Base-by-base conservation (phyloP, 2,888 invertebrate species). In the Brenthis daphne region DNA sequence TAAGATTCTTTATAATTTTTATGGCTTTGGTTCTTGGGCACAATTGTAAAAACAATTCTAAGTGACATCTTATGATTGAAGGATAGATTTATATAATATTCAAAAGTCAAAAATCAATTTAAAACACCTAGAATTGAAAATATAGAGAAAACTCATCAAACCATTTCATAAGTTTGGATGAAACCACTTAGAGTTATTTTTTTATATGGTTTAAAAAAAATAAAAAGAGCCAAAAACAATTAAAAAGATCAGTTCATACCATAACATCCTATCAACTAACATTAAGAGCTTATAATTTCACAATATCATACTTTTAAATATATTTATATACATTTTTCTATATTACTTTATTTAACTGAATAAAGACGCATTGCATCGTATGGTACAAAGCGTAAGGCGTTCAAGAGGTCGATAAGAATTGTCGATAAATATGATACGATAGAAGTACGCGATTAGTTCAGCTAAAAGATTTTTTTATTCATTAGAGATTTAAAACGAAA, bases 311-410 rank as follows among this genome's bases (percentile, higher is more conserved):
- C n/a, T 20, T 60, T 12, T 60, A 43, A 50, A 61, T 69, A 37
- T 56, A 58, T 64, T 58, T 68, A 57, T 66, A 66, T 61, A 69
- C 50, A 66, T 63, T 53, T 48, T 33, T 64, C 47, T 66, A 55
- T 65, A 54, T 69, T 60, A 57, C 6, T 56, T 20, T 51, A 56
- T 54, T 50, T 37, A 37, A 48, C 29, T n/a, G 47, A 54, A 66
- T 58, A 37, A 51, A 55, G 16, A 64, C 54, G 56, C 68, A 55
- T 29, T 50, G 64, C 53, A 47, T 61, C 37, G 50, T 58, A 64
- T 57, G 50, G 61, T 55, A 71, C 67, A 67, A 73, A 67, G 66
- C 71, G 64, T 64, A 63, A 64, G 58, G 68, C 72, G 60, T 66
- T 56, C 64, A 55, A 67, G 68, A 64, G 56, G 48, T 71, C 61